Conservation (phyloP, 1,140 invertebrate genomes). For the Drosophila gunungcola region DNA sequence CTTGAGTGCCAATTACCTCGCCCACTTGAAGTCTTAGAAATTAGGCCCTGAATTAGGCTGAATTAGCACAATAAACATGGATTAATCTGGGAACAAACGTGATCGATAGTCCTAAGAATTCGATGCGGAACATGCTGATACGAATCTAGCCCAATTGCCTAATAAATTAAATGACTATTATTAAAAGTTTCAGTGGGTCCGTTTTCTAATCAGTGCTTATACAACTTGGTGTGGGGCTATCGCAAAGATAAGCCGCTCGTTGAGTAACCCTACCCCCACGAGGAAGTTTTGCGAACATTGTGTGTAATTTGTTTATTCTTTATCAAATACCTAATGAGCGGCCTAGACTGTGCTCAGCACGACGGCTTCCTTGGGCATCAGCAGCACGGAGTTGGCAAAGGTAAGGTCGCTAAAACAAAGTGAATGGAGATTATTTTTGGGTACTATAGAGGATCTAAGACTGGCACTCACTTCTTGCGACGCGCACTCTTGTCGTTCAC, state of each 20-base stretch:
- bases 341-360: constrained; percentile 66
- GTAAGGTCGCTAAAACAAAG: constrained; percentile 54
- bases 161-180: constrained; percentile 9
- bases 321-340: neutral
- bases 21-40: constrained; percentile 22
- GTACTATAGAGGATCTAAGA: too few species aligned
- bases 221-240: neutral
- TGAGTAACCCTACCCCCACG: neutral
- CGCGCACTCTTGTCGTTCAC: constrained; percentile 69
- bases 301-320: constrained; percentile 9
- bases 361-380: constrained; percentile 79
- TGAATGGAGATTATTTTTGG: neutral
- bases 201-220: constrained; percentile 33
- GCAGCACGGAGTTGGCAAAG: constrained; percentile 58
- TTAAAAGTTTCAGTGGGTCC: constrained; percentile 4
- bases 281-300: neutral
- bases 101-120: neutral
- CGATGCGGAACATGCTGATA: neutral
- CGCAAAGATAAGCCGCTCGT: constrained; percentile 5
- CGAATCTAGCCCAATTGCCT: constrained; percentile 2
- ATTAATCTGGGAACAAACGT: constrained; percentile 10
- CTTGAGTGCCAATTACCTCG: constrained; percentile 30
- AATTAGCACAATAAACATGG: constrained; percentile 5
- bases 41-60: neutral
- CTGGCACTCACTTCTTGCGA: constrained; percentile 67